These are phyloP conservation scores for Leptoteleia sp. DNA, from an alignment of 1,140 invertebrate genomes.

Conservation along the genomic window DNA sequence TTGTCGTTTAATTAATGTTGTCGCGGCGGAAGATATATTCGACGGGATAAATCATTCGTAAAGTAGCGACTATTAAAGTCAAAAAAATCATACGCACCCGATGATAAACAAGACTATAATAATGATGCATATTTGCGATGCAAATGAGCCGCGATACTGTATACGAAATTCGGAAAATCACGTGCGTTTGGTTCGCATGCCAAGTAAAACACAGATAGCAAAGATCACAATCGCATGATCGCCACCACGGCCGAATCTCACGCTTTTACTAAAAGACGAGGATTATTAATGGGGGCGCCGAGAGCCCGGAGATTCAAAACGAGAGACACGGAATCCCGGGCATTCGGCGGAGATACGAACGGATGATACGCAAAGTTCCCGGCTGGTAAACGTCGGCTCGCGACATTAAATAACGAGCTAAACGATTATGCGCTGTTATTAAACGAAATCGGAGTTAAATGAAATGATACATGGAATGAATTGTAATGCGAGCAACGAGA, in stretches of 20 bases:
- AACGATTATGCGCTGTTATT: constrained; percentile 64
- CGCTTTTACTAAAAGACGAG: constrained; percentile 67
- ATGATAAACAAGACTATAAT: constrained; percentile 41
- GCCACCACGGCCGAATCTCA: constrained; percentile 61
- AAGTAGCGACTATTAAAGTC: constrained; percentile 30
- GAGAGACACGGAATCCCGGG: constrained; percentile 61
- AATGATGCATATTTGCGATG: constrained; percentile 43
- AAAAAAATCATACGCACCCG: constrained; percentile 17
- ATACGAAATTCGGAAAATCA: constrained; percentile 47
- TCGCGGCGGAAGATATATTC: constrained; percentile 4
- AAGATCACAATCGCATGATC: constrained; percentile 57
- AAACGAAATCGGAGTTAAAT: constrained; percentile 58
- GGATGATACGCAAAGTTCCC: constrained; percentile 61
- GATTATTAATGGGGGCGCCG: constrained; percentile 68
- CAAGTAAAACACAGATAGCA: constrained; percentile 45
- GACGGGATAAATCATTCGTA: constrained; percentile 24
- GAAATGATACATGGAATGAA: constrained; percentile 56
- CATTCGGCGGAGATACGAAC: constrained; percentile 62
- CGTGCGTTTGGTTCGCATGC: constrained; percentile 27
- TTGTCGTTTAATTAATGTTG: constrained; percentile 40
- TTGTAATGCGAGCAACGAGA: constrained; percentile 42
- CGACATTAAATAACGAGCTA: constrained; percentile 65
- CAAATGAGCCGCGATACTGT: constrained; percentile 38
- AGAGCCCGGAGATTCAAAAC: constrained; percentile 62
- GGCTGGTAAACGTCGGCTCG: constrained; percentile 55